Evolutionary conservation across 2,113 vertebrate genomes (phyloP).

Genomic region (Dasypus novemcinctus): DNA sequence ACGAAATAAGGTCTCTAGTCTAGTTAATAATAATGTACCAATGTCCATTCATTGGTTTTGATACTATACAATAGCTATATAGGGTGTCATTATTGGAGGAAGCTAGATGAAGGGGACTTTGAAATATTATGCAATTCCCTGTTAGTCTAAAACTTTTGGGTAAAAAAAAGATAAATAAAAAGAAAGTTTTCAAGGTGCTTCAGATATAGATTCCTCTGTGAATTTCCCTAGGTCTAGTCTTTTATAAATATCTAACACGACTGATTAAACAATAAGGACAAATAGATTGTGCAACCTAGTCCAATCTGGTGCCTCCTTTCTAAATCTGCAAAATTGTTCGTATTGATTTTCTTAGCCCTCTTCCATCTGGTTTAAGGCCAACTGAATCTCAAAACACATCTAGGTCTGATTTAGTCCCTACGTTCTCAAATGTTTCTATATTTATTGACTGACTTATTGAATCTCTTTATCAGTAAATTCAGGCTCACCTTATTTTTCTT

Average conservation of each 20-base stretch:
- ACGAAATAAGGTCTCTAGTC: background rate
- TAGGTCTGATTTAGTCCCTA: background rate
- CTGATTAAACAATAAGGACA: background rate
- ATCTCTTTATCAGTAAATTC: background rate
- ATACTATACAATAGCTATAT: background rate
- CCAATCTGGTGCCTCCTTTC: background rate
- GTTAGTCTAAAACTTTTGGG: background rate
- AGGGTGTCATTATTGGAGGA: background rate
- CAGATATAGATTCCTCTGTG: background rate
- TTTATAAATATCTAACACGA: background rate
- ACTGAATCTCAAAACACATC: background rate
- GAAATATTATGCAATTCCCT: background rate
- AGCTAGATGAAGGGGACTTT: background rate
- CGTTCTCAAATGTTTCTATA: conserved; percentile 1
- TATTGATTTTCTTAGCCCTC: background rate
- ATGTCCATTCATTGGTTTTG: background rate
- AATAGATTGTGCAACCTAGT: background rate
- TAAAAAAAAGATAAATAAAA: background rate
- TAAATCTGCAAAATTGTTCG: background rate
- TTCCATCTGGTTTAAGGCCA: background rate
- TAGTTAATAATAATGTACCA: background rate
- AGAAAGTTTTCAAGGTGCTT: background rate
- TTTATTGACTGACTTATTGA: conserved; percentile 12
- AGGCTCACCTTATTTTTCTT: background rate
- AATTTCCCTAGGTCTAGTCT: background rate